A percentile compares a stretch with the other conserved stretches of the same genome.
Evolutionary conservation across 2,113 vertebrate species (phyloP).

Genomic region (Narcine bancroftii): DNA sequence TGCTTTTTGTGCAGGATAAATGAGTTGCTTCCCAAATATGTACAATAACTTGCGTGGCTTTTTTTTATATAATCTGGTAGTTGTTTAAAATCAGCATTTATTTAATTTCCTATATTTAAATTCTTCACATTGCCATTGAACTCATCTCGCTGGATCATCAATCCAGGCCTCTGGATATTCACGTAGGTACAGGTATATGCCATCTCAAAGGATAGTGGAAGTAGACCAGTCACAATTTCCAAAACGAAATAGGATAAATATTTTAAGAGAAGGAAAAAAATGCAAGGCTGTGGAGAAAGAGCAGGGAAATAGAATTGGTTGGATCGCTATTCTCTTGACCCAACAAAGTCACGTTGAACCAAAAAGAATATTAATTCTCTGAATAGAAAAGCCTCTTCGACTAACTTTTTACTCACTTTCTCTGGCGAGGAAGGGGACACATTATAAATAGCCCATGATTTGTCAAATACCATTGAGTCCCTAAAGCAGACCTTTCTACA

Average conservation of each 20-base stretch:
- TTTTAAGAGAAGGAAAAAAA: neutral
- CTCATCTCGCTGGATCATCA: too few relatives aligned
- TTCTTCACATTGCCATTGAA: too few relatives aligned
- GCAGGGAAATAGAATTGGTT: too few relatives aligned
- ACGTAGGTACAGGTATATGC: neutral
- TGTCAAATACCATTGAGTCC: neutral
- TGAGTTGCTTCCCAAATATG: too few relatives aligned
- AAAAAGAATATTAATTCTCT: neutral
- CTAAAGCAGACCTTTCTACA: neutral
- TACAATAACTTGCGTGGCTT: too few relatives aligned
- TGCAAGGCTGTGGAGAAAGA: neutral
- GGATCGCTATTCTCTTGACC: neutral
- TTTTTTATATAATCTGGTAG: too few relatives aligned
- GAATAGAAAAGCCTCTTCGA: neutral
- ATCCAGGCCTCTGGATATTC: too few relatives aligned
- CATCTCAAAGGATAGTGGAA: neutral
- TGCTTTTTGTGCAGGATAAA: too few relatives aligned
- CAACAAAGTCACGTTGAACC: neutral
- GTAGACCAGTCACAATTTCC: neutral
- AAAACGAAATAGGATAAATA: neutral
- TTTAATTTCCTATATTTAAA: too few relatives aligned
- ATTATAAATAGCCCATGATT: neutral
- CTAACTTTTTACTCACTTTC: neutral
- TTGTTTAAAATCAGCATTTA: too few relatives aligned
- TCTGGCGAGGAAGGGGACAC: neutral